A percentile compares a stretch with the other conserved stretches of the same genome.
phyloP scores from a whole-genome alignment of 2,797 vertebrate genomes.

The Pangasius krempfi region DNA sequence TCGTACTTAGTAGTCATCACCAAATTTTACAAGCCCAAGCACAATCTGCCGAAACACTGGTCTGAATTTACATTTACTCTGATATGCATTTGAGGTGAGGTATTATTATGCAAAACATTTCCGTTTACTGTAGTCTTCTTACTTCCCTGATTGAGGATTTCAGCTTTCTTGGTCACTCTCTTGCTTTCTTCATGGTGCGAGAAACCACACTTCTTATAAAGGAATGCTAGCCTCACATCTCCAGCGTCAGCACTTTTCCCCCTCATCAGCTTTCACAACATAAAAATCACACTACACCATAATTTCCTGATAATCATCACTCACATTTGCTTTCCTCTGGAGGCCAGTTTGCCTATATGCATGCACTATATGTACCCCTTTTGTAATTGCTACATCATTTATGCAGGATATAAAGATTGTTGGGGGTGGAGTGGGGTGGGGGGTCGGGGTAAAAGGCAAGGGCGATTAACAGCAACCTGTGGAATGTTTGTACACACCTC shows the following conservation, averaged over 20 bases:
- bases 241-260: slow-evolving; percentile 6
- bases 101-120: neutral
- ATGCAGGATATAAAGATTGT: slow-evolving; percentile 36
- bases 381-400: slow-evolving; percentile 40
- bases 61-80: neutral
- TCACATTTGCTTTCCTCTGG: slow-evolving; percentile 41
- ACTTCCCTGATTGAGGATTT: neutral
- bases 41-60: neutral
- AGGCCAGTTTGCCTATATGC: slow-evolving; percentile 48
- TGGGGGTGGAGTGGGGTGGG: neutral
- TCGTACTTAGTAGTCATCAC: no score
- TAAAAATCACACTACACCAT: slow-evolving; percentile 25
- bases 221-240: slow-evolving; percentile 23
- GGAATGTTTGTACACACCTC: slow-evolving; percentile 43
- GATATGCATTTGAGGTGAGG: neutral
- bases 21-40: neutral
- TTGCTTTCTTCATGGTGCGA: neutral
- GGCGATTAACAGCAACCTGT: slow-evolving; percentile 54
- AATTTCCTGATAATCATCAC: slow-evolving; percentile 64
- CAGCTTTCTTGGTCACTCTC: neutral
- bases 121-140: neutral
- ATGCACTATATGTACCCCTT: slow-evolving; percentile 58
- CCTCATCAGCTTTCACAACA: slow-evolving; percentile 15
- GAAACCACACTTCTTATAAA: slow-evolving; percentile 18
- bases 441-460: slow-evolving; percentile 30